A percentile compares a stretch with the other conserved stretches of the same genome.
These are phyloP conservation scores for Rallus crepitans DNA, from an alignment of 2,797 vertebrate species.

Conservation along the genomic window DNA sequence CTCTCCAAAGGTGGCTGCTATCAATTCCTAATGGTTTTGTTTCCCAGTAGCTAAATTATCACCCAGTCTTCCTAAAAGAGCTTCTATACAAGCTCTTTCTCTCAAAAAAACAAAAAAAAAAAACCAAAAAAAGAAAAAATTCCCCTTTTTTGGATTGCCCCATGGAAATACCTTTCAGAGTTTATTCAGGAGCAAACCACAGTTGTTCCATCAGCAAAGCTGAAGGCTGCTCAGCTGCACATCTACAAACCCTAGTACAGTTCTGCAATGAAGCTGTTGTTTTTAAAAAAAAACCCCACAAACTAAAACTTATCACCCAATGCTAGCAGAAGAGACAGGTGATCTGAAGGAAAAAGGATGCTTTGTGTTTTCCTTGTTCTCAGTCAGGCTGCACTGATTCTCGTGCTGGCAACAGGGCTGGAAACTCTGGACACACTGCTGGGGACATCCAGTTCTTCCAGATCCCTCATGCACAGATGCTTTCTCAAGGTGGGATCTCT, in stretches of 20 bases:
- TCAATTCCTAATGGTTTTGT: background rate
- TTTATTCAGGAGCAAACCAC: background rate
- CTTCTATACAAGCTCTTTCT: background rate
- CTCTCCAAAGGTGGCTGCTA: background rate
- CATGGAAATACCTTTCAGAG: background rate
- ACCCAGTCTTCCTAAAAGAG: background rate
- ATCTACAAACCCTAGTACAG: background rate
- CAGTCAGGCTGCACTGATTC: background rate
- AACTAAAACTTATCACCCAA: background rate
- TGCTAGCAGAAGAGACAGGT: background rate
- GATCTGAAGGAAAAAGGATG: background rate
- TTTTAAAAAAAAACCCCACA: background rate
- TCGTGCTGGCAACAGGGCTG: background rate
- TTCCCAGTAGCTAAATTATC: background rate
- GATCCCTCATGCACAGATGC: background rate
- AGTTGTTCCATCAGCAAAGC: background rate
- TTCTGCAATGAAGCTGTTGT: background rate
- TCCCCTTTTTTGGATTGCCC: background rate
- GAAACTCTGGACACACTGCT: background rate
- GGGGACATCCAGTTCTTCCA: conserved; percentile 1
- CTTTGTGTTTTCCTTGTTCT: background rate
- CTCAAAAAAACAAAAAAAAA: too few species aligned
- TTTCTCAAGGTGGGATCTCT: background rate
- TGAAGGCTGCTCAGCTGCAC: background rate
- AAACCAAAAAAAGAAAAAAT: too few species aligned